Base-by-base conservation (phyloP, 1,140 invertebrate species). In the Drosophila neocordata region DNA sequence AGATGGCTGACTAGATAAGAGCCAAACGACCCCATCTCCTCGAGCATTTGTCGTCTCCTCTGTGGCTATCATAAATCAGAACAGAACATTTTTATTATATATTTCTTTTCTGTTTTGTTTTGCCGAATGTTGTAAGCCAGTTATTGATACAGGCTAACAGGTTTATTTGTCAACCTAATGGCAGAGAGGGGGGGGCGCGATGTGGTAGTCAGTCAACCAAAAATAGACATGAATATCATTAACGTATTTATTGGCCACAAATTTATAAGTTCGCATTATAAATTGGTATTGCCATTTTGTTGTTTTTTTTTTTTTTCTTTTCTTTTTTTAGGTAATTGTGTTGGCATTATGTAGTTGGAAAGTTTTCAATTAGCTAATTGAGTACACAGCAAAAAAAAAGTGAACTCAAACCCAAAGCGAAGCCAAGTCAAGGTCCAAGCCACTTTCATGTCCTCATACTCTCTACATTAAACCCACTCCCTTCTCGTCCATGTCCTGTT, bases 331-430 rank as follows among this genome's bases (percentile, higher is more conserved):
- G 41, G 41, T 48, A 48, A 48, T 48, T 15, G 41, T 48, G 15
- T 48, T 60, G 53, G 53, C 53, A 34, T 56, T 56, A 31, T 73
- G 69, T 56, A 73, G 48, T 65, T 76, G 72, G 38, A 75, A 63
- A 81, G 74, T 71, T 48, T 81, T 85, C 74, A 84, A 84, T 84
- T 84, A 84, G 81, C 82, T 87, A 84, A 84, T 74, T 81, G 82
- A 48, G 69, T 64, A 27, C 24, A 48, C 69, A 81, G 77, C 22
- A 24, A 24, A 77, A 69, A 77, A 69, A 69, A 70, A 76, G 6
- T 63, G 37, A 56, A 62, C 60, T 56, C 59, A n/a, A 20, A 58
- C 22, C 22, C 55, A 11, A 12, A 35, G 34, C 34, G 9, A 35
- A 35, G 34, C 41, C 15, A 48, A 48, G 15, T 18, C 15, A 48